phyloP scores from a whole-genome alignment of 2,888 invertebrate genomes.

The Furcula furcula region DNA sequence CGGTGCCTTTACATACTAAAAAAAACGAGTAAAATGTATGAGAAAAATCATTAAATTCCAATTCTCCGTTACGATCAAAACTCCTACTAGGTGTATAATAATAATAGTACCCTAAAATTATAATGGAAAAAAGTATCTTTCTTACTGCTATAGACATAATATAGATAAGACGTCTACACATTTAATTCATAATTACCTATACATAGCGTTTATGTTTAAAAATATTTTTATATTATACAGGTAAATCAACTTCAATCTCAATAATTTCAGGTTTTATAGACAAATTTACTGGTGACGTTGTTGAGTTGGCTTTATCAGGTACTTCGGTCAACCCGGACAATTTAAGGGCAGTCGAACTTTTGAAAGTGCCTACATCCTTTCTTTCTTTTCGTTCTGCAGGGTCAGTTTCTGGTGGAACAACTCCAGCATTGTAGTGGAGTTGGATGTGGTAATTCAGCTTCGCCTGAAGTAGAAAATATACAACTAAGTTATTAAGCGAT shows the following conservation, averaged over 20 bases:
- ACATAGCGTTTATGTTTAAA: too few species aligned
- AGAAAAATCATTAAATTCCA: too few species aligned
- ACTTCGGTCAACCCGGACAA: slow-evolving; percentile 48
- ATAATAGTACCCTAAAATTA: too few species aligned
- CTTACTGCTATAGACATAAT: too few species aligned
- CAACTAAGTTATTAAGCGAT: slow-evolving; percentile 1
- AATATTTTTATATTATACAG: slow-evolving; percentile 11
- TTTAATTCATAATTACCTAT: slow-evolving; percentile 1
- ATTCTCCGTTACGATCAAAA: too few species aligned
- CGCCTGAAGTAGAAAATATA: slow-evolving; percentile 40
- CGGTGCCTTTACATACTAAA: too few species aligned
- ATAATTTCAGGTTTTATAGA: slow-evolving; percentile 23
- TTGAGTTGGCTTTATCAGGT: slow-evolving; percentile 13
- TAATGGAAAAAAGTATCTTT: not conserved
- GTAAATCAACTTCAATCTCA: slow-evolving; percentile 29
- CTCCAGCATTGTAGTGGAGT: slow-evolving; percentile 31
- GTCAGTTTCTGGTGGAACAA: slow-evolving; percentile 12
- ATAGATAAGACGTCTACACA: not conserved
- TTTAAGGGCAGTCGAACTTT: slow-evolving; percentile 54
- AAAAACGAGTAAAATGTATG: too few species aligned
- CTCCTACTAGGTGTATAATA: too few species aligned
- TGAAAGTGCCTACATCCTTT: slow-evolving; percentile 52
- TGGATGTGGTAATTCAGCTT: slow-evolving; percentile 51
- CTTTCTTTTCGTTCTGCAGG: slow-evolving; percentile 54
- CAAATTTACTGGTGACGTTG: slow-evolving; percentile 15